Base-by-base conservation (phyloP, 2,888 invertebrate genomes). In the Drosophila engyochracea region DNA sequence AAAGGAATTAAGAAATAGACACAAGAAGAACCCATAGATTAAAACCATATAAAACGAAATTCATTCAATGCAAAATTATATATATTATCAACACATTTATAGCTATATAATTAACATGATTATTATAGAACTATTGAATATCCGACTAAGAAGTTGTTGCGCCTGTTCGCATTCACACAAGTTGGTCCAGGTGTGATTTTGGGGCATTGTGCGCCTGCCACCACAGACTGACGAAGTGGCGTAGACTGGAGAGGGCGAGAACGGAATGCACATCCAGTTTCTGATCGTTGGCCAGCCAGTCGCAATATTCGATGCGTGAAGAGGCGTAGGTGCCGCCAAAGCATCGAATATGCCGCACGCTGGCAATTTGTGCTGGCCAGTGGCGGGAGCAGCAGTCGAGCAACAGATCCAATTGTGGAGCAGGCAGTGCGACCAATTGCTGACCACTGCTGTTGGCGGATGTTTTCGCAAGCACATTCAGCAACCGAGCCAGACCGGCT, bases 401-500 rank as follows among this genome's bases (percentile, higher is more conserved):
- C n/a, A 93, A 47, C 49, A 69, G 74, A 35, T 87, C 84, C 68
- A 93, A 44, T 39, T 91, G 89, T 0, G 53, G 57, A 0, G 79
- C 75, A 9, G 83, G 64, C 60, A 93, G 14, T 0, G 88, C 78
- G 7, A 78, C 77, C 9, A 79, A 14, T 54, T 86, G 77, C 44
- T 85, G 85, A 0, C 81, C 74, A 54, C 70, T 53, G 4, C 66
- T 59, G 3, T 64, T 59, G 3, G 62, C 37, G 1, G 89, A 76
- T 0, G 91, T 92, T 74, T 93, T 93, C 39, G 91, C 83, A 7
- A 93, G 66, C 41, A 93, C 89, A 73, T 93, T 93, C 39, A 93
- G 71, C 28, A 92, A 76, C 28, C 92, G 91, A 0, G 91, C 86
- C 53, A 93, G 84, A 25, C 82, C 81, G 0, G 84, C 75, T 4